Base-by-base conservation (phyloP, 2,888 invertebrate genomes). In the Drosophila eohydei region DNA sequence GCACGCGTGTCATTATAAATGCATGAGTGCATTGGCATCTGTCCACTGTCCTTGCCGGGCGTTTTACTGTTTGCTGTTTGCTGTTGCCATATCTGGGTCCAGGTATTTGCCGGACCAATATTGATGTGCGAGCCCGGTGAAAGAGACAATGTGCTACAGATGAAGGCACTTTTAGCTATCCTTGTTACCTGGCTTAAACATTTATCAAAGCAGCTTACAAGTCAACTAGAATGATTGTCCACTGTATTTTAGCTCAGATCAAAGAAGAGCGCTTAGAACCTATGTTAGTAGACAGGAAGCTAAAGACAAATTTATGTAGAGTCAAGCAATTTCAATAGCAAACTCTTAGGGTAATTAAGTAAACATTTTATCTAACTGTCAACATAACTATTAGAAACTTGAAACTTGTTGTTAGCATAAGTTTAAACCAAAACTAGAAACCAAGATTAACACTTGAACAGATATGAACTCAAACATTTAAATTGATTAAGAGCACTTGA, bases 21-120 rank as follows among this genome's bases (percentile, higher is more conserved):
- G 88, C 83, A 88, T 88, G 82, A 66, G 51, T 68, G 74, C 88
- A 73, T 70, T 72, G 70, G 36, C 66, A 74, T 71, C 68, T 65
- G 73, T 46, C 71, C 84, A 78, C 78, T 87, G 89, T 73, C 81
- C 81, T 78, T 74, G 88, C 50, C 32, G 26, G 28, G 56, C 41
- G 58, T 38, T 58, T 12, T 46, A 51, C 64, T 52, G n/a, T 62
- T 58, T 58, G 44, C 44, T 56, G 14, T 56, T 58, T 59, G 41
- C 48, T 57, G 44, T 44, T 46, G 9, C 11, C 38, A 48, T 32
- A 50, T 52, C 51, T 26, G n/a, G 41, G 36, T 62, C 38, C 52
- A 57, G 41, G 32, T 65, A 36, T 72, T 74, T 71, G 51, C 57
- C 46, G 50, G 56, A 51, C 40, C 64, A 69, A 81, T 81, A 74